Evolutionary conservation across 1,140 invertebrate species (phyloP), one percentile per base, ranked within the genome.

Genomic region (Ridgeia piscesae): DNA sequence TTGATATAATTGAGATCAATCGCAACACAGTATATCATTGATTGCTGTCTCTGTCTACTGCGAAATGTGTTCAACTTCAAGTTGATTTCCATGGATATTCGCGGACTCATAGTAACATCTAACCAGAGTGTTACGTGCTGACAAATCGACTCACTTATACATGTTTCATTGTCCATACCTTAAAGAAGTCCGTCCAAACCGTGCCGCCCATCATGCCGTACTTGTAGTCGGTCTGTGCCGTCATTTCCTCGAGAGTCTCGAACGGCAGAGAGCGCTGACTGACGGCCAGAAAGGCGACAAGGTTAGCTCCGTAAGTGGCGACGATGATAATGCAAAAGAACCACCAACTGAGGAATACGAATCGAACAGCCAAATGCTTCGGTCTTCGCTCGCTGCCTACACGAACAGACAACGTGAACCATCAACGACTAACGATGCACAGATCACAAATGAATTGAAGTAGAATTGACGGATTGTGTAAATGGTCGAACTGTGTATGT

Each of bases 251-350:
- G 0, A 95, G 50, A 8, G 93, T 93, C 6, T 94, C 92, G 91
- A 95, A 94, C 0, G 94, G 94, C 0, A 92, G 89, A 33, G 92
- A 93, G 48, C 94, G 93, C 48, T 94, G 94, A 34, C 31, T 34
- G 35, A 90, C 35, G n/a, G 94, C 94, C 89, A 95, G 92, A 89
- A 93, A 94, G 33, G 94, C 94, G 34, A 94, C 94, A 0, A 95
- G 93, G 89, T 94, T 94, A 4, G 94, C 94, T 89, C 94, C 93
- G 92, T 95, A 95, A 0, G 93, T 94, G 1, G 93, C 94, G 11
- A 93, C 93, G 89, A 94, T 93, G n/a, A 94, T 92, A 33, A 94
- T 93, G 92, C 92, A 94, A 88, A 94, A 94, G 21, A 94, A 33
- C 94, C 94, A 94, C 94, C 94, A 94, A 35, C 35, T 33, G 34